Base-by-base conservation (phyloP, 2,888 invertebrate species). In the Boloria selene region DNA sequence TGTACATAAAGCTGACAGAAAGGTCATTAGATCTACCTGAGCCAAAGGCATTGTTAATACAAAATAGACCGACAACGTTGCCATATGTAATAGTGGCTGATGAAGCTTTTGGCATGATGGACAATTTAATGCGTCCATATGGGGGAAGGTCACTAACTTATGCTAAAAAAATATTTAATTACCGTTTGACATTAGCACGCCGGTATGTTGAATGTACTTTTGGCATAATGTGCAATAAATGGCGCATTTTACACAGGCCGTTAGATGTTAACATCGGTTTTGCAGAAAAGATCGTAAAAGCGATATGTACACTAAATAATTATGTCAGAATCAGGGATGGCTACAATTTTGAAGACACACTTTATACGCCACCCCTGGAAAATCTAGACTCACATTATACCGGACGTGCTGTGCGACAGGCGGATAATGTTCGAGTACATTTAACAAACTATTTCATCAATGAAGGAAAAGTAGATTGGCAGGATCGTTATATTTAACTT, bases 1-100 rank as follows among this genome's bases (percentile, higher is more conserved):
- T 56, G 64, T 72, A 69, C 67, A 71, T 68, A 67, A 69, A 69
- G 64, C 68, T 69, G 68, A 72, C 70, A 68, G 69, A 70, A 73
- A 71, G 67, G 64, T 71, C 65, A 69, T 72, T 73, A 69, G 65
- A 73, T 42, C 67, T 73, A 65, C 70, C 71, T 67, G 69, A 69
- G 51, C 56, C 63, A 42, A 50, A 68, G 65, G 53, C 65, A 67
- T 54, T 69, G 61, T 69, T 45, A 68, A 68, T 67, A 68, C 66
- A 68, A 68, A 67, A 66, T 68, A 68, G 68, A 69, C 66, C 68
- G 67, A 66, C 68, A 56, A 65, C 18, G 61, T 61, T 61, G 53
- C 70, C 72, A 69, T 67, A 70, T 64, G 72, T 72, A 66, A 67
- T 71, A 67, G 70, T 72, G 64, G 72, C 68, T 68, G 72, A 72